These are phyloP conservation scores for Apis laboriosa DNA, from an alignment of 1,140 invertebrate genomes.

Conservation along the genomic window DNA sequence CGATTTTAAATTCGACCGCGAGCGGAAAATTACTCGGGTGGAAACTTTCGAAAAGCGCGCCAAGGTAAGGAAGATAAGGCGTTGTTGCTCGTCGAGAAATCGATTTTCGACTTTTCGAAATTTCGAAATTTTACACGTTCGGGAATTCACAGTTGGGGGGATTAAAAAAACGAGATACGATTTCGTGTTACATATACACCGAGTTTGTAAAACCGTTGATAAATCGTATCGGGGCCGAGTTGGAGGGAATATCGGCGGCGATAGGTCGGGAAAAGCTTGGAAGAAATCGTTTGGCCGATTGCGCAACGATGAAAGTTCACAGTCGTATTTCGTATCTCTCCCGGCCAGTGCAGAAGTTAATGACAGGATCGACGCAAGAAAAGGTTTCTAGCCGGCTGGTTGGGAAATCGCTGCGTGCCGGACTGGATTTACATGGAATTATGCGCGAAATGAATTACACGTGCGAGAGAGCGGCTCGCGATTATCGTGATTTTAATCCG, in stretches of 20 bases:
- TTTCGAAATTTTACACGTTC: too few relatives aligned
- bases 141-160: too few relatives aligned
- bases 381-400: constrained; percentile 9
- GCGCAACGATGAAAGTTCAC: constrained; percentile 33
- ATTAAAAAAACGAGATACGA: too few relatives aligned
- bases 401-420: neutral
- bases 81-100: too few relatives aligned
- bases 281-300: constrained; percentile 9
- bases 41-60: constrained; percentile 69
- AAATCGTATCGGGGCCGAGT: too few relatives aligned
- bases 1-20: constrained; percentile 58
- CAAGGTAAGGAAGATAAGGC: too few relatives aligned
- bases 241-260: neutral
- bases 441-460: neutral
- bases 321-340: constrained; percentile 17
- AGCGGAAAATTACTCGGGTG: constrained; percentile 50
- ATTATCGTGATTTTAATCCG: constrained; percentile 5
- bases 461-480: neutral
- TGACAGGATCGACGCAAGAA: constrained; percentile 26
- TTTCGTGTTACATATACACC: too few relatives aligned
- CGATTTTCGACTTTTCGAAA: too few relatives aligned
- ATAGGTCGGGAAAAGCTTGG: neutral
- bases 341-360: constrained; percentile 29
- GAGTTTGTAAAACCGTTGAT: neutral
- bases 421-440: constrained; percentile 23